A percentile compares a stretch with the other conserved stretches of the same genome.
Conservation (phyloP, 2,888 invertebrate species). For the Lissonota sp. region DNA sequence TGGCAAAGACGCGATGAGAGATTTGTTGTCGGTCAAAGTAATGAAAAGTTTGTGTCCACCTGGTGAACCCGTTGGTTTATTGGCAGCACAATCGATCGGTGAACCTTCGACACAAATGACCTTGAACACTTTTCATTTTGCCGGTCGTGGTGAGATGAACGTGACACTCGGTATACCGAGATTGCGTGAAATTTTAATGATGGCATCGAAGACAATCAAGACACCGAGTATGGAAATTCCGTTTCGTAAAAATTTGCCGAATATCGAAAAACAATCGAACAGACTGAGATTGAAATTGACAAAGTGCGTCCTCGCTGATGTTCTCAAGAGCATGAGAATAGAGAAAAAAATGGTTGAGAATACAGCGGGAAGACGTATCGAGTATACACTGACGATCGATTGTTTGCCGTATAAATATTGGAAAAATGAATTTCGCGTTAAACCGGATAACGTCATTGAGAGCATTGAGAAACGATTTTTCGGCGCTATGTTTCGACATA, state of each 20-base stretch:
- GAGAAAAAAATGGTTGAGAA: slow-evolving; percentile 86
- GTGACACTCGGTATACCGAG: slow-evolving; percentile 99
- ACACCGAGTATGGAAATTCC: slow-evolving; percentile 99
- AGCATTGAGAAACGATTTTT: slow-evolving; percentile 91
- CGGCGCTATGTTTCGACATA: slow-evolving; percentile 87
- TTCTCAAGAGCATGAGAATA: slow-evolving; percentile 90
- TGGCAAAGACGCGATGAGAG: slow-evolving; percentile 85
- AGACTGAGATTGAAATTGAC: slow-evolving; percentile 90
- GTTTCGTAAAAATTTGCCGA: slow-evolving; percentile 86
- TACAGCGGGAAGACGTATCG: slow-evolving; percentile 85
- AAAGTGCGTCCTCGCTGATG: slow-evolving; percentile 91
- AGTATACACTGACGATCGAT: slow-evolving; percentile 89
- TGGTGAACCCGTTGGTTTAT: slow-evolving; percentile 97
- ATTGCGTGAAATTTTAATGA: slow-evolving; percentile 98
- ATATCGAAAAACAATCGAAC: slow-evolving; percentile 87
- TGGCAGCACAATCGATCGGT: slow-evolving; percentile 99
- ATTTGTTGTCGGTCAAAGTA: slow-evolving; percentile 91
- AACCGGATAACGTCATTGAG: slow-evolving; percentile 88
- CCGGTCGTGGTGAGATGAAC: slow-evolving; percentile 99
- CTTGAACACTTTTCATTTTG: slow-evolving; percentile 99
- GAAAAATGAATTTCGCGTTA: slow-evolving; percentile 89
- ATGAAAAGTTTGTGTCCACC: slow-evolving; percentile 92
- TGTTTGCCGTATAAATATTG: slow-evolving; percentile 92
- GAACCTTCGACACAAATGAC: slow-evolving; percentile 99
- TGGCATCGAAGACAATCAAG: slow-evolving; percentile 95